phyloP scores from a whole-genome alignment of 2,113 vertebrate species.

The Archilochus colubris region DNA sequence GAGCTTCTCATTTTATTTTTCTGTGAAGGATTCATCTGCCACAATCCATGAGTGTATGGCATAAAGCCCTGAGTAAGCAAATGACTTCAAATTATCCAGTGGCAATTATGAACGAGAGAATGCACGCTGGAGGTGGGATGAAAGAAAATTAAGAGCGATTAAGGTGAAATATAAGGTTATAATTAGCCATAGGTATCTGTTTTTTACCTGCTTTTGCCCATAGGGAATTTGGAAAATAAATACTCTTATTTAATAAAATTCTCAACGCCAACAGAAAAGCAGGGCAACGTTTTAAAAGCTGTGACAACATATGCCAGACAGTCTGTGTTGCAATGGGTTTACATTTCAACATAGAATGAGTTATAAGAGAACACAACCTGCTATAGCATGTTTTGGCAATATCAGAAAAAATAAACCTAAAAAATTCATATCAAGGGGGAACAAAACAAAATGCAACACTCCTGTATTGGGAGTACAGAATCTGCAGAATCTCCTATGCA shows the following conservation, averaged over 20 bases:
- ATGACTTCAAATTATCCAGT: conserved; percentile 52
- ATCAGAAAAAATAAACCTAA: background rate
- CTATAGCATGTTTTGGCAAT: conserved; percentile 37
- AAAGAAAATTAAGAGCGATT: conserved; percentile 68
- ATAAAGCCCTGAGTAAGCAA: conserved; percentile 63
- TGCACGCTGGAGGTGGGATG: conserved; percentile 31
- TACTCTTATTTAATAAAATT: conserved; percentile 57
- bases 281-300: conserved; percentile 40
- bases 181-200: conserved; percentile 67
- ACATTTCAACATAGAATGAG: conserved; percentile 21
- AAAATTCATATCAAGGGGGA: background rate
- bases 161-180: conserved; percentile 59
- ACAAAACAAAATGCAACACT: background rate
- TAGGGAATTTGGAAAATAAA: conserved; percentile 60
- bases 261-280: conserved; percentile 45
- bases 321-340: conserved; percentile 52
- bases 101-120: conserved; percentile 61
- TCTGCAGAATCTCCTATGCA: background rate
- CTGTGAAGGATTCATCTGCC: background rate
- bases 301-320: conserved; percentile 37
- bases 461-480: background rate
- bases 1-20: conserved; percentile 2
- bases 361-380: conserved; percentile 26
- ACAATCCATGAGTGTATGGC: conserved; percentile 24
- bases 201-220: conserved; percentile 61